phyloP scores from a whole-genome alignment of 2,113 vertebrate species.

The Conger conger region DNA sequence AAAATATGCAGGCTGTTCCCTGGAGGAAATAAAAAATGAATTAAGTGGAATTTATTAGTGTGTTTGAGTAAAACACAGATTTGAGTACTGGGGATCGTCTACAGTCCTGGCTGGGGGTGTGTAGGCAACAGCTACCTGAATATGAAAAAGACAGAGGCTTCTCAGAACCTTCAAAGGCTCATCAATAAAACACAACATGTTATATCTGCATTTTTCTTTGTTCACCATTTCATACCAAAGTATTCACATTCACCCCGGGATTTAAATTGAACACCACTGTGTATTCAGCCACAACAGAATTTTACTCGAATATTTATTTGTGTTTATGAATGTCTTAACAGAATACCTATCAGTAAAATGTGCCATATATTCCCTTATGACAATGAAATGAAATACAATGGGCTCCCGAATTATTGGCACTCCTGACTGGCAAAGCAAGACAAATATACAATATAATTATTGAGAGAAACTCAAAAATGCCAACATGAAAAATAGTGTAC shows the following conservation, averaged over 20 bases:
- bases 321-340: background rate
- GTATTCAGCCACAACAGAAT: conserved; percentile 37
- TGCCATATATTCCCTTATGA: too few species aligned
- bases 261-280: conserved; percentile 46
- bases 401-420: too few species aligned
- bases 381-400: too few species aligned
- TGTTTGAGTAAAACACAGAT: conserved; percentile 78
- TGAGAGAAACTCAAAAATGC: too few species aligned
- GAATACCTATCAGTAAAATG: background rate
- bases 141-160: conserved; percentile 47
- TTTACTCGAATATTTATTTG: conserved; percentile 41
- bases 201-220: conserved; percentile 69
- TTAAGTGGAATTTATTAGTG: conserved; percentile 95
- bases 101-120: conserved; percentile 29
- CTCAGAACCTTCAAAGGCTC: conserved; percentile 63
- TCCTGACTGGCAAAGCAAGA: too few species aligned
- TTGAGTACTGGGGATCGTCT: conserved; percentile 63
- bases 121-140: conserved; percentile 41
- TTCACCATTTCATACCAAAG: conserved; percentile 72
- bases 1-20: conserved; percentile 93
- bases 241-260: conserved; percentile 65
- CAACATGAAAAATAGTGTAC: too few species aligned
- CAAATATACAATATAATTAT: too few species aligned
- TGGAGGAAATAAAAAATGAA: conserved; percentile 98
- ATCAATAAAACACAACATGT: conserved; percentile 77